phyloP scores from a whole-genome alignment of 2,113 vertebrate genomes.

The Donacobius atricapilla region DNA sequence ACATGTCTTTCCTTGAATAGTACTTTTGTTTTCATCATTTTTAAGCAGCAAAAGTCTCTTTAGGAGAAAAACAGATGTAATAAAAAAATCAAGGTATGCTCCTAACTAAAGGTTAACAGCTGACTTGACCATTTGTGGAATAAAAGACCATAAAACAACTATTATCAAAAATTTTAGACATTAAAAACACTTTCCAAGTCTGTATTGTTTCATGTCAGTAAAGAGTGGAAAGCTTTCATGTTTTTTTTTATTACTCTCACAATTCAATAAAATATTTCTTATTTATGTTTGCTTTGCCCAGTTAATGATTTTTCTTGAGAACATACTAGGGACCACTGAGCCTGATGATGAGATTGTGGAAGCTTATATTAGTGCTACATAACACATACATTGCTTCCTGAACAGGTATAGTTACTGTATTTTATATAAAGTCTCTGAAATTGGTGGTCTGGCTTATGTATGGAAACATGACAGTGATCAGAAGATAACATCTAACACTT shows the following conservation, averaged over 20 bases:
- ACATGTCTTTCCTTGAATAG: not conserved
- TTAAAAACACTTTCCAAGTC: not conserved
- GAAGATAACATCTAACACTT: not conserved
- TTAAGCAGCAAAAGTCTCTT: not conserved
- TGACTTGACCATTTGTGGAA: not conserved
- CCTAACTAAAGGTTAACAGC: not conserved
- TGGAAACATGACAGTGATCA: not conserved
- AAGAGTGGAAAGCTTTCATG: not conserved
- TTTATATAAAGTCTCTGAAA: not conserved
- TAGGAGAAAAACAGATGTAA: not conserved
- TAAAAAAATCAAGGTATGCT: not conserved
- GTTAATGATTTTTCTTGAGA: not conserved
- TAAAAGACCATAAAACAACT: not conserved
- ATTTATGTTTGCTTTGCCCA: not conserved
- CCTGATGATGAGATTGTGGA: not conserved
- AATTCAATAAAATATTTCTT: not conserved
- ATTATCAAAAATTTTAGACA: not conserved
- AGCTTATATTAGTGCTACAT: not conserved
- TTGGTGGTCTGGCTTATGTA: not conserved
- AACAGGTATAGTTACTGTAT: not conserved
- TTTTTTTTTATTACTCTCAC: not conserved
- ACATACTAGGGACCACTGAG: not conserved
- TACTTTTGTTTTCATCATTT: not conserved
- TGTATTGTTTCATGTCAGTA: not conserved
- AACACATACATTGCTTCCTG: not conserved